Evolutionary conservation across 2,888 invertebrate genomes (phyloP).

Genomic region (Dynastes tityus): DNA sequence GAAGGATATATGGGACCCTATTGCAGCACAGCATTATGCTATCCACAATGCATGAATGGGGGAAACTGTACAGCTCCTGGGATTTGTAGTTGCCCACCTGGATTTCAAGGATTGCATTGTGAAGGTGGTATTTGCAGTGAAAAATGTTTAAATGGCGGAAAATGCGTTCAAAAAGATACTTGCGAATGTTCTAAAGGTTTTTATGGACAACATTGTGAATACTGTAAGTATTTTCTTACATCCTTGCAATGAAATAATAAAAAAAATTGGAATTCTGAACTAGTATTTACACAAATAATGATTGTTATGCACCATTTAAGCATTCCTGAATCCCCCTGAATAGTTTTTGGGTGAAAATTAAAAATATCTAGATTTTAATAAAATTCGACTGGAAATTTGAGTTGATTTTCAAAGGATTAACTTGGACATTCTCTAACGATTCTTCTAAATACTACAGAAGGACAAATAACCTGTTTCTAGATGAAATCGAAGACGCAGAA

Average conservation of each 20-base stretch:
- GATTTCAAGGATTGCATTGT: conserved; percentile 92
- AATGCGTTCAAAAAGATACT: conserved; percentile 94
- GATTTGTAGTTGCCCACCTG: conserved; percentile 89
- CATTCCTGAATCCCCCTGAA: too few species aligned
- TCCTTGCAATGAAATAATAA: too few species aligned
- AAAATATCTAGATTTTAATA: too few species aligned
- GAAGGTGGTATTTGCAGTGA: conserved; percentile 95
- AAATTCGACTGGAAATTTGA: neutral
- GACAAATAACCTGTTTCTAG: too few species aligned
- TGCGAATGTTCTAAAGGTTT: conserved; percentile 94
- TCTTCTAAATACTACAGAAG: too few species aligned
- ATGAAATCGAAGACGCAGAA: too few species aligned
- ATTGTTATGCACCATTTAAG: too few species aligned
- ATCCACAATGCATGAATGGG: conserved; percentile 94
- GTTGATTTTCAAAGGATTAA: neutral
- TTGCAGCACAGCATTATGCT: conserved; percentile 91
- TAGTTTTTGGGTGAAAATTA: too few species aligned
- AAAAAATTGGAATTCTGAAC: too few species aligned
- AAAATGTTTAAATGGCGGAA: conserved; percentile 94
- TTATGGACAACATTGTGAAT: conserved; percentile 91
- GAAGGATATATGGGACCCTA: conserved; percentile 94
- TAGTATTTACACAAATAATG: too few species aligned
- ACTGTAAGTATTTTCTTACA: conserved; percentile 75
- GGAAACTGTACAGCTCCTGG: conserved; percentile 94
- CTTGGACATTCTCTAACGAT: too few species aligned